Evolutionary conservation across 2,113 vertebrate genomes (phyloP), one percentile per base, ranked within the genome.

Genomic region (Nothoprocta perdicaria): DNA sequence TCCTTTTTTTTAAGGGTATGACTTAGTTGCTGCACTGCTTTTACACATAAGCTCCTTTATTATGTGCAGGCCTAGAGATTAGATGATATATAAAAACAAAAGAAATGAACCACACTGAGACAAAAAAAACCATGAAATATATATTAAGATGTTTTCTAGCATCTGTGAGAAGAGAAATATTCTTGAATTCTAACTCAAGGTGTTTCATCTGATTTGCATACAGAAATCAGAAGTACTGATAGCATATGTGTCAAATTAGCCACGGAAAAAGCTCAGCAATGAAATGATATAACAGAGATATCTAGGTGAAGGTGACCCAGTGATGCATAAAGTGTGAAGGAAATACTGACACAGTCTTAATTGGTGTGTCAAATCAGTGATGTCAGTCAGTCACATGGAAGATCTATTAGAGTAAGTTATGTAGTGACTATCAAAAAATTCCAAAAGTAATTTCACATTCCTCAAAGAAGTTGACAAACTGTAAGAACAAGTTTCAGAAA

Each of bases 271-370:
- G 46, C 87, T 92, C 14, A 88, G 87, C 43, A 87, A 92, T 93
- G 57, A 90, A 94, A 94, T 87, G 29, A 76, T 93, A 86, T 69
- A 93, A 90, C 78, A 74, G 68, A 53, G 43, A 65, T 86, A 89
- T 92, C 43, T 83, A 80, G 89, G 33, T 91, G 89, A 94, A 93
- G 89, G 87, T 96, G 89, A 94, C 82, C 90, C 79, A 35, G 55
- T 69, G 82, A 87, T 89, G 67, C 95, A 89, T 87, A 67, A 84
- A 21, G 63, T 84, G 90, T 80, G 90, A 93, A 86, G 58, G 14
- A 90, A 92, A 71, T 84, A 57, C 67, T 93, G 81, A 92, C 50
- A 71, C 93, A 87, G 76, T 91, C 84, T 96, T 95, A 95, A 94
- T 89, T 90, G 92, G 60, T 89, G 79, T 93, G 89, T 93, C 92